phyloP scores from a whole-genome alignment of 2,888 invertebrate genomes.

The Eueremaeus valkanovi region DNA sequence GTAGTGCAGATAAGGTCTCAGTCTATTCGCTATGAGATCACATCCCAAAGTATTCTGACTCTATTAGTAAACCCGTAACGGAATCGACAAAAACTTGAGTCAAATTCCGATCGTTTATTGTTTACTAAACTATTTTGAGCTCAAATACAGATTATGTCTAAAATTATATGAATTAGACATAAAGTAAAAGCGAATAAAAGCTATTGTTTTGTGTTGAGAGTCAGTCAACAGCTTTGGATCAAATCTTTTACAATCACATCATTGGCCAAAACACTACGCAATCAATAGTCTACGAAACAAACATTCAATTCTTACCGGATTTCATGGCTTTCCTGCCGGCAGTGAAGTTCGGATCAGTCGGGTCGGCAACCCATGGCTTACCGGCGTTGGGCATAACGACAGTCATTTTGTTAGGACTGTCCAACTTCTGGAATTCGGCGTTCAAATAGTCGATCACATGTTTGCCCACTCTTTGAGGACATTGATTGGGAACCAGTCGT shows the following conservation, averaged over 20 bases:
- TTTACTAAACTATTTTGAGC: neutral
- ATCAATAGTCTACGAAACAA: neutral
- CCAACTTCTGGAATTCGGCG: conserved; percentile 66
- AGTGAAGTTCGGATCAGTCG: conserved; percentile 82
- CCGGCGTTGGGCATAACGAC: conserved; percentile 67
- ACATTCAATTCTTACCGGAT: conserved; percentile 52
- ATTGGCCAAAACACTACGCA: conserved; percentile 2
- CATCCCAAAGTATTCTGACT: neutral
- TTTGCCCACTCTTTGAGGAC: conserved; percentile 73
- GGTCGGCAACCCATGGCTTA: conserved; percentile 87
- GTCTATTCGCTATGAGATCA: neutral
- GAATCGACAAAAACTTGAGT: neutral
- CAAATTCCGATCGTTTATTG: neutral
- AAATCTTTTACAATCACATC: conserved; percentile 15
- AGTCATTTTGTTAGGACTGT: conserved; percentile 67
- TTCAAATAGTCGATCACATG: conserved; percentile 73
- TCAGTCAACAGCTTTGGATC: neutral
- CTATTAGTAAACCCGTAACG: neutral
- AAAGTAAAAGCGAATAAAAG: neutral
- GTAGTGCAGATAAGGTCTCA: no score
- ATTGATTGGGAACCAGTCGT: conserved; percentile 90
- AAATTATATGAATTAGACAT: neutral
- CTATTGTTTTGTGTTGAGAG: neutral
- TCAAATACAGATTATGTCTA: neutral
- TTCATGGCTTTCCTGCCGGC: conserved; percentile 65